Evolutionary conservation across 2,797 vertebrate species (phyloP), one percentile per base, ranked within the genome.

Genomic region (Sebastes steindachneri): DNA sequence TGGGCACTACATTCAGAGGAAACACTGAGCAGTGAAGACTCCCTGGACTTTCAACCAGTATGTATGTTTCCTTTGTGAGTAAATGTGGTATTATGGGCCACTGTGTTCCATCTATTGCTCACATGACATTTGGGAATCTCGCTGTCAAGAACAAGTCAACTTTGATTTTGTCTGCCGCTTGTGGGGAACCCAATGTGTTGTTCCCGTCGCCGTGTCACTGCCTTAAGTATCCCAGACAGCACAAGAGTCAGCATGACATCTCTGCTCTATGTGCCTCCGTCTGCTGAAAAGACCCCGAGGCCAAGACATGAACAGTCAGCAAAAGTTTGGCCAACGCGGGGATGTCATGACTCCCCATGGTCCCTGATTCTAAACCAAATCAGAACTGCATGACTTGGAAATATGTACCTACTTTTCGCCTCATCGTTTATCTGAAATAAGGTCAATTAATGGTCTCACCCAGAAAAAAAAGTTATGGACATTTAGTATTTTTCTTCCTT

Each of bases 181-280:
- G 72, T 80, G 85, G 76, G 57, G 84, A 83, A 31, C 73, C 45
- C 64, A 11, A 45, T 80, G 84, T 75, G 86, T 79, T 69, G 73
- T 60, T 82, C 60, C 76, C 33, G 82, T 90, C 60, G 62, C 70
- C 7, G 31, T 51, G 72, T 75, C 4, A 33, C 35, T 66, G 84
- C 82, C 83, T 76, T 68, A 86, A 89, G 86, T 88, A 58, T 15
- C 77, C 80, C 79, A 80, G 90, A 89, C 89, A 89, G 82, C 72
- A 68, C 21, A 41, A 53, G 85, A 89, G 86, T 72, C 74, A 88
- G 77, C 41, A 17, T 84, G 90, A 92, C 92, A 91, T 85, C 85
- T 77, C 75, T 64, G 75, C 80, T 86, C 77, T 68, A 62, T 79
- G 17, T 68, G 82, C 79, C 75, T 80, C 71, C 60, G 68, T 85